Base-by-base conservation (phyloP, 2,797 vertebrate genomes). In the Fringilla coelebs region DNA sequence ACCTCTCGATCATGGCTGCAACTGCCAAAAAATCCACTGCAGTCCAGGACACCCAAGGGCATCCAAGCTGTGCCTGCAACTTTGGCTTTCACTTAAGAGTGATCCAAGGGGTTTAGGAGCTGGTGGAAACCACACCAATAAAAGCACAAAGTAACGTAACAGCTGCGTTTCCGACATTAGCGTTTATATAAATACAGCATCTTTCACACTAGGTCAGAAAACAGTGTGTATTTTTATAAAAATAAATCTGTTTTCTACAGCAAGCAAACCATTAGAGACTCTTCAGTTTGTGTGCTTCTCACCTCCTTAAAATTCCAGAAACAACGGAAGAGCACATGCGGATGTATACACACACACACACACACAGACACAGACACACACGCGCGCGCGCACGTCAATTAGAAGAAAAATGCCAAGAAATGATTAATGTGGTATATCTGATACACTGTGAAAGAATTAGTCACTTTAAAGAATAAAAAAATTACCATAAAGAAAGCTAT, bases 181-280 rank as follows among this genome's bases (percentile, higher is more conserved):
- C 2, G 1, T 80, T 41, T 40, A 40, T 74, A 84, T 73, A 93
- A 94, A 88, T 88, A 85, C 93, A 71, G 68, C 55, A 29, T 80
- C 48, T 89, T 90, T 75, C 80, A 60, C 79, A 61, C 36, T 61
- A 85, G 55, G 57, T 67, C 82, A 96, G 89, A 88, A 94, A 96
- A 77, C 77, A 57, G 65, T 13, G 25, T 52, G 63, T 61, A 77
- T 77, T 89, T 93, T 72, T 55, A 41, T 48, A 49, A 89, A 95
- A 93, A 88, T 51, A 89, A 66, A 90, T 81, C 68, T 72, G 25
- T n/a, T 6, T 54, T 90, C 72, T 54, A 54, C 52, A 91, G 40
- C 32, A 68, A 93, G 54, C 36, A 57, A 78, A 45, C 48, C 41
- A 58, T 51, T 91, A 51, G 51, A 76, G 61, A 45, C 57, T 89